A percentile compares a stretch with the other conserved stretches of the same genome.
Evolutionary conservation across 2,888 invertebrate genomes (phyloP).

Genomic region (Aporophyla lueneburgensis): DNA sequence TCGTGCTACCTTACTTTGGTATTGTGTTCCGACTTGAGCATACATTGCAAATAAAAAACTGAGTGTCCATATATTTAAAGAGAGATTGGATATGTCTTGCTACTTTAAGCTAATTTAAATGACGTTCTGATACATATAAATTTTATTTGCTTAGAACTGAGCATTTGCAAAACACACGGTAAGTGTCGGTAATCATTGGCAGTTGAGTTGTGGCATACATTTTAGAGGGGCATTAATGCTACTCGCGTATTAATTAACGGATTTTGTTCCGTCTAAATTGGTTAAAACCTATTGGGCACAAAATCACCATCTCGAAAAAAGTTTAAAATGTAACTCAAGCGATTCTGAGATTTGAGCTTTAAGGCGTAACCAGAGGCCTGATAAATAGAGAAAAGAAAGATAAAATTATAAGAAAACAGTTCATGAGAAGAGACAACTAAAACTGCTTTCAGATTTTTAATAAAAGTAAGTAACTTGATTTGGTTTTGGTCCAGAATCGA

Average conservation of each 20-base stretch:
- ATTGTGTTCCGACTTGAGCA: background rate
- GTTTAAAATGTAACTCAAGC: background rate
- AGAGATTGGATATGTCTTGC: background rate
- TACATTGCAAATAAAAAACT: background rate
- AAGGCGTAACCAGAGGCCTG: background rate
- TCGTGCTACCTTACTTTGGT: constrained; percentile 2
- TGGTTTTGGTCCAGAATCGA: background rate
- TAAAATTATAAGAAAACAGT: background rate
- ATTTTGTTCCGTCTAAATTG: background rate
- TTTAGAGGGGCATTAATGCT: no score
- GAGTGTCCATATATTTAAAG: background rate
- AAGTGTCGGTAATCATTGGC: background rate
- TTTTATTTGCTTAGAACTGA: background rate
- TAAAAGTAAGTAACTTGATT: background rate
- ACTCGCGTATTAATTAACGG: background rate
- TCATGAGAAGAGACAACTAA: background rate
- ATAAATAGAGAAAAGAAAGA: background rate
- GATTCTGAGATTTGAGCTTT: no score
- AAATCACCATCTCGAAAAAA: background rate
- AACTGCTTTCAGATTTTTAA: background rate
- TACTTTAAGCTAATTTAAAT: background rate
- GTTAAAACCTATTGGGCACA: background rate
- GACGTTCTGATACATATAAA: background rate
- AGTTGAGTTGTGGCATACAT: background rate
- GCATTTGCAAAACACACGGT: background rate